phyloP scores from a whole-genome alignment of 2,888 invertebrate species.

The Hirtodrosophila trivittata region DNA sequence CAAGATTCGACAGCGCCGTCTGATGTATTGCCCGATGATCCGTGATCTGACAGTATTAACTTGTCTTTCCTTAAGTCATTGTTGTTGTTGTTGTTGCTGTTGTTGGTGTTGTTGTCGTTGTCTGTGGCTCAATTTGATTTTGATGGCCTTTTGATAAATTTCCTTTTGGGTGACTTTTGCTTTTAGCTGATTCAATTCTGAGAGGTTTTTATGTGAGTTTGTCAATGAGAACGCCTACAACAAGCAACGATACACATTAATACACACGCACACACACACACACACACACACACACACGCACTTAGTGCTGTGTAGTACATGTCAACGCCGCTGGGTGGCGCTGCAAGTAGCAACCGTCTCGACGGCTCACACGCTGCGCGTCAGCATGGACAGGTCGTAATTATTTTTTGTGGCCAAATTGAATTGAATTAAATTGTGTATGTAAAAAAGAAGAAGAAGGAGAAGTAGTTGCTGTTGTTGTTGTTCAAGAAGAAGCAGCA shows the following conservation, averaged over 20 bases:
- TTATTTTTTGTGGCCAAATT: constrained; percentile 77
- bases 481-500: constrained; percentile 5
- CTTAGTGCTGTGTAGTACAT: constrained; percentile 47
- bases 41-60: constrained; percentile 26
- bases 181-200: constrained; percentile 30
- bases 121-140: constrained; percentile 68
- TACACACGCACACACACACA: background rate
- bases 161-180: background rate
- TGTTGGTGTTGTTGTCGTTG: constrained; percentile 21
- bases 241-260: constrained; percentile 9
- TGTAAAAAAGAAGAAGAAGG: constrained; percentile 35
- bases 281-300: constrained; percentile 1
- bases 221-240: constrained; percentile 45
- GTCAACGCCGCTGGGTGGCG: constrained; percentile 65
- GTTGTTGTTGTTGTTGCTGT: constrained; percentile 11
- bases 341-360: constrained; percentile 21
- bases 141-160: constrained; percentile 68
- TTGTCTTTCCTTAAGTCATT: constrained; percentile 10
- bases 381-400: constrained; percentile 75
- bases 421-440: constrained; percentile 75
- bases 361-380: constrained; percentile 71
- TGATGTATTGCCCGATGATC: constrained; percentile 54
- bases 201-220: constrained; percentile 31
- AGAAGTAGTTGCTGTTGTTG: constrained; percentile 1
- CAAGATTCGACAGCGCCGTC: constrained; percentile 62